Evolutionary conservation across 1,140 invertebrate genomes (phyloP).

Genomic region (Rhynchophorus ferrugineus): DNA sequence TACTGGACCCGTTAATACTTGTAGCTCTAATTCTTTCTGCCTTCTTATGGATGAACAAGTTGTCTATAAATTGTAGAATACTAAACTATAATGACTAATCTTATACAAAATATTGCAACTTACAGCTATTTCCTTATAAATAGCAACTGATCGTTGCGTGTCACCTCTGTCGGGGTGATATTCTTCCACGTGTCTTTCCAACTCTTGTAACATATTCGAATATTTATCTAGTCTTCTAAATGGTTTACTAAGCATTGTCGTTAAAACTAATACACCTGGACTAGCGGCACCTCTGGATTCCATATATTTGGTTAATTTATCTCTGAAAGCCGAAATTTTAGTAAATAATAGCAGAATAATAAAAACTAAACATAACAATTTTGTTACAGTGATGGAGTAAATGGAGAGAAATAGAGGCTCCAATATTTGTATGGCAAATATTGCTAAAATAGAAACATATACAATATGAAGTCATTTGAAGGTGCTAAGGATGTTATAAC

Average conservation of each 20-base stretch:
- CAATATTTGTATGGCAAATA: no score
- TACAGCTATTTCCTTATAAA: conserved; percentile 93
- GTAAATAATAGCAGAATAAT: no score
- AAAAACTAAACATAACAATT: no score
- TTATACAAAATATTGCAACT: conserved; percentile 38
- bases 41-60: conserved; percentile 75
- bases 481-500: no score
- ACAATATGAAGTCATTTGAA: no score
- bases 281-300: conserved; percentile 72
- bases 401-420: no score
- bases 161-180: conserved; percentile 93
- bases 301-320: conserved; percentile 81
- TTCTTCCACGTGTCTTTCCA: conserved; percentile 92
- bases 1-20: conserved; percentile 88
- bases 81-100: neutral
- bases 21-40: conserved; percentile 93
- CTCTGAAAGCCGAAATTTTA: conserved; percentile 51
- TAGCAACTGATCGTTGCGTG: conserved; percentile 84
- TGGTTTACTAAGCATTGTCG: conserved; percentile 87
- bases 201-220: conserved; percentile 85
- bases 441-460: no score
- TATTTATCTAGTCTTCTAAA: conserved; percentile 94
- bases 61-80: conserved; percentile 50
- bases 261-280: conserved; percentile 81
- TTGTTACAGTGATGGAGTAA: no score